Conservation (phyloP, 2,113 vertebrate genomes). For the Crotalus viridis region DNA sequence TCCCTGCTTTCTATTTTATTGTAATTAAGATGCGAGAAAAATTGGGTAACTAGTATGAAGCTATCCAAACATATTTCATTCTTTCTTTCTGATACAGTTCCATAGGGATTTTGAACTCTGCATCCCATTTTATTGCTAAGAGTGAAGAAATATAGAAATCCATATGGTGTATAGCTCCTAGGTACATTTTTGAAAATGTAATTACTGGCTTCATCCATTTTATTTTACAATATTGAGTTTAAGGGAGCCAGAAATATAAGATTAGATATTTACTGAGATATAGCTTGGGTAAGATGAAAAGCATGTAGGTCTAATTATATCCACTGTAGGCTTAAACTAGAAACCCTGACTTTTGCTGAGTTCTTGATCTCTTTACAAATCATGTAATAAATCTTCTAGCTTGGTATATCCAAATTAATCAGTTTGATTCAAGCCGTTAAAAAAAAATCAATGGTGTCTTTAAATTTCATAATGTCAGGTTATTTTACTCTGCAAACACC, state of each 20-base stretch:
- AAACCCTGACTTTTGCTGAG: constrained; percentile 26
- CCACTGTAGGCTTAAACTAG: constrained; percentile 19
- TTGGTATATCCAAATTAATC: constrained; percentile 17
- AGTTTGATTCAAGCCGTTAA: constrained; percentile 29
- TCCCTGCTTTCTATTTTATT: not conserved
- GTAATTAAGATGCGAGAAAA: constrained; percentile 30
- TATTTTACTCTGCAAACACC: constrained; percentile 18
- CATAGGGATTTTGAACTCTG: constrained; percentile 31
- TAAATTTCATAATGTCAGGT: constrained; percentile 24
- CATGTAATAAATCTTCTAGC: constrained; percentile 23
- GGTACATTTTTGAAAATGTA: constrained; percentile 38
- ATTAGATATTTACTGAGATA: constrained; percentile 42
- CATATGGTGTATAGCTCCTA: constrained; percentile 28
- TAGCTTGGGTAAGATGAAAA: constrained; percentile 38
- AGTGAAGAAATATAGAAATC: constrained; percentile 50
- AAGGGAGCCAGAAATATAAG: constrained; percentile 28
- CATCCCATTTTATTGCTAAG: constrained; percentile 43
- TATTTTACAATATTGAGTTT: constrained; percentile 44
- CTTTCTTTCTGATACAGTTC: not conserved
- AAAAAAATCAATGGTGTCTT: constrained; percentile 36
- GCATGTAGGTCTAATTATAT: constrained; percentile 24
- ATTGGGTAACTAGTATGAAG: constrained; percentile 13
- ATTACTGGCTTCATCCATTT: constrained; percentile 39
- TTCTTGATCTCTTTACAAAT: constrained; percentile 32
- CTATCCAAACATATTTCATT: constrained; percentile 46